Conservation (phyloP, 1,140 invertebrate genomes). For the Neodiprion fabricii region DNA sequence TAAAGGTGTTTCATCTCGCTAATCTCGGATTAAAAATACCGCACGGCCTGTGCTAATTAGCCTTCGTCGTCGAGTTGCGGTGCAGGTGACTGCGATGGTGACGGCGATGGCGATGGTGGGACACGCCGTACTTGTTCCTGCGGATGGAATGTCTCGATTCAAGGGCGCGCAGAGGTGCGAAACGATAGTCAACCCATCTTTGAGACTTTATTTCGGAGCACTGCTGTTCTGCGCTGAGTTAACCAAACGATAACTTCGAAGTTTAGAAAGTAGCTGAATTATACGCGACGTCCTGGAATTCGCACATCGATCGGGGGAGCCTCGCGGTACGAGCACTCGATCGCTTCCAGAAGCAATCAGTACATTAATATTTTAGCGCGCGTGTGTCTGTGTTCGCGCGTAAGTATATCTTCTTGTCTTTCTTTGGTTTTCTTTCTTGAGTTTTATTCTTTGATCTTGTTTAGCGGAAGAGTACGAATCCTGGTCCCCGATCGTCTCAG, state of each 20-base stretch:
- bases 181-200: constrained; percentile 11
- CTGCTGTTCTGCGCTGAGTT: neutral
- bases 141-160: neutral
- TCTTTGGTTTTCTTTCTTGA: too few relatives aligned
- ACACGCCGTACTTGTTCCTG: too few relatives aligned
- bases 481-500: too few relatives aligned
- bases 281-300: constrained; percentile 7
- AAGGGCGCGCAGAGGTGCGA: neutral
- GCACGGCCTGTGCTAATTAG: neutral
- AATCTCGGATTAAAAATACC: constrained; percentile 2
- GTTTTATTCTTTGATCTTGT: too few relatives aligned
- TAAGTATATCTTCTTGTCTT: too few relatives aligned
- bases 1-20: constrained; percentile 3
- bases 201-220: neutral
- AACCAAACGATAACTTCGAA: neutral
- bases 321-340: neutral
- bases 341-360: too few relatives aligned
- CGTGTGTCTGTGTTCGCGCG: too few relatives aligned
- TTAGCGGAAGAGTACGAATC: too few relatives aligned
- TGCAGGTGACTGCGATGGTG: neutral
- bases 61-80: neutral
- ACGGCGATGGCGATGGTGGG: too few relatives aligned
- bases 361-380: too few relatives aligned
- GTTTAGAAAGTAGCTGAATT: constrained; percentile 6
- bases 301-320: constrained; percentile 5